Percentiles rank a stretch among this genome's conserved stretches.
Conservation (phyloP, 1,140 invertebrate species). For the Probaryconus sp. region DNA sequence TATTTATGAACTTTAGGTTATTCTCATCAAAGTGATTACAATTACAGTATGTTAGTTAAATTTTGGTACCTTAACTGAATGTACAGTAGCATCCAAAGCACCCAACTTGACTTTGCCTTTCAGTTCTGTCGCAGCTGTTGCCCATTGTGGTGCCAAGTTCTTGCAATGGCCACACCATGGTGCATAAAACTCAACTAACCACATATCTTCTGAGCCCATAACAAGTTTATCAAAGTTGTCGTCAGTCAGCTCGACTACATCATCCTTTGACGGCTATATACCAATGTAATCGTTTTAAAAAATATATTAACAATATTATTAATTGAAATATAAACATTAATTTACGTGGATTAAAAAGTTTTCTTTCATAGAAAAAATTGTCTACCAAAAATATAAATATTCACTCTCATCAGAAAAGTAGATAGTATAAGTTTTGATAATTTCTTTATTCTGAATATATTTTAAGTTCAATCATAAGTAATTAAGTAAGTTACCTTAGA, state of each 20-base stretch:
- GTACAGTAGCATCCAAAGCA: constrained; percentile 96
- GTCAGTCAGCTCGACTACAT: constrained; percentile 96
- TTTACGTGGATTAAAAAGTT: neutral
- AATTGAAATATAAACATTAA: neutral
- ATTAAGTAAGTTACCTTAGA: constrained; percentile 61
- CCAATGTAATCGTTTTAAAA: constrained; percentile 11
- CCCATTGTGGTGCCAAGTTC: constrained; percentile 96
- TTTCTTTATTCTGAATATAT: neutral
- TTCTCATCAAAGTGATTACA: no score
- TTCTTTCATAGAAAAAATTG: no score
- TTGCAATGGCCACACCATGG: constrained; percentile 99
- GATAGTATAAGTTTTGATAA: neutral
- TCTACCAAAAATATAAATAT: no score
- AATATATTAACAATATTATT: neutral
- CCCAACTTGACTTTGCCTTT: constrained; percentile 98
- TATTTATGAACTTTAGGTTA: no score
- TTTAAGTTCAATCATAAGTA: neutral
- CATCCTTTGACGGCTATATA: constrained; percentile 76
- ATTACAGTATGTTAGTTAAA: constrained; percentile 4
- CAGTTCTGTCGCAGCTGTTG: constrained; percentile 93
- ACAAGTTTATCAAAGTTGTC: constrained; percentile 95
- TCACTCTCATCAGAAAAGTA: no score
- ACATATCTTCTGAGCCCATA: constrained; percentile 93
- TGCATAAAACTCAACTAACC: constrained; percentile 98
- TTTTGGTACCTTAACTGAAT: constrained; percentile 82